These are phyloP conservation scores for Cantharis rufa DNA, from an alignment of 2,888 invertebrate species.

Conservation along the genomic window DNA sequence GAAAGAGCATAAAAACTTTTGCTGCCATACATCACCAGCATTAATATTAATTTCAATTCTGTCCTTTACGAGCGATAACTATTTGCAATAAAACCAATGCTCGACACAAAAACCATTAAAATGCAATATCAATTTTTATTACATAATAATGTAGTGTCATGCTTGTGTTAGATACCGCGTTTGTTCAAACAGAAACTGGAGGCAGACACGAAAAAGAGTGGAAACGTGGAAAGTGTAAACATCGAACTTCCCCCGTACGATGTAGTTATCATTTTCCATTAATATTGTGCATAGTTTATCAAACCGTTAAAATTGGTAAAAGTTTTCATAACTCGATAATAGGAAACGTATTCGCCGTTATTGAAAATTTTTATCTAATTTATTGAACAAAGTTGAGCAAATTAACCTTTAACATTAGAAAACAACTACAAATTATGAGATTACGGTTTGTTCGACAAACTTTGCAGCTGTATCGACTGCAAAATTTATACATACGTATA, in stretches of 20 bases:
- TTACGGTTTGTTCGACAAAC: background rate
- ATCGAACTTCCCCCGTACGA: background rate
- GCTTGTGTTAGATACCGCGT: background rate
- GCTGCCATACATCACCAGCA: background rate
- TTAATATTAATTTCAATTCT: background rate
- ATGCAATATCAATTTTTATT: background rate
- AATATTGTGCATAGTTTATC: background rate
- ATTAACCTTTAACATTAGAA: background rate
- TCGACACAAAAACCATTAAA: background rate
- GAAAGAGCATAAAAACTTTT: background rate
- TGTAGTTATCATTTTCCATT: background rate
- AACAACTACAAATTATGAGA: background rate
- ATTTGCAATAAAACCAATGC: background rate
- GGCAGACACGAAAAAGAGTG: background rate
- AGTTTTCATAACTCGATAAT: background rate
- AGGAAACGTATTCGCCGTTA: background rate
- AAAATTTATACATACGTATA: background rate
- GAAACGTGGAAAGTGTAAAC: background rate
- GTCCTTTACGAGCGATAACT: background rate
- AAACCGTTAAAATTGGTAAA: background rate
- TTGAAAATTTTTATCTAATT: background rate
- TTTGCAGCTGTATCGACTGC: background rate
- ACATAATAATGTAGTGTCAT: background rate
- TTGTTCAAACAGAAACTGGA: background rate
- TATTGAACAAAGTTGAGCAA: background rate